Conservation (phyloP, 2,888 invertebrate genomes). For the Allacma fusca region DNA sequence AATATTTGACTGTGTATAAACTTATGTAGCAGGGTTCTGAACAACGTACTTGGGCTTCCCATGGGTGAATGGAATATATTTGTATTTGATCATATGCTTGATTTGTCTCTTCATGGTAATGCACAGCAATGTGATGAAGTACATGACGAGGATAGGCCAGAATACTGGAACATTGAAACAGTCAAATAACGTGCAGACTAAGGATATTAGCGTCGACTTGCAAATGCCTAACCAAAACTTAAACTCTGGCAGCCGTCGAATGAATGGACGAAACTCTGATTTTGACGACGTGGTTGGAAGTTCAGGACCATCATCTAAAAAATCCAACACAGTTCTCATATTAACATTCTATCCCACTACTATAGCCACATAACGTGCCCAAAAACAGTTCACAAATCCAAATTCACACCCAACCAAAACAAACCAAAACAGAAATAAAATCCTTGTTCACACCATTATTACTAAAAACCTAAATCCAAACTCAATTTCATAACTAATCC, state of each 20-base stretch:
- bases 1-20: no score
- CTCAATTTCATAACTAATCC: no score
- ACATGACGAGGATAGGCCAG: slow-evolving; percentile 99
- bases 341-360: no score
- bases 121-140: slow-evolving; percentile 97
- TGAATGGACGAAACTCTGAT: slow-evolving; percentile 99
- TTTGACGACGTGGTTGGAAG: slow-evolving; percentile 83
- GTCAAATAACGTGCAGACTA: slow-evolving; percentile 94
- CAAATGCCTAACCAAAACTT: slow-evolving; percentile 99
- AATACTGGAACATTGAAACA: slow-evolving; percentile 99
- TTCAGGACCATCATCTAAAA: slow-evolving; percentile 85
- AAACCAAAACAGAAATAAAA: no score
- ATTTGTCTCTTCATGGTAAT: slow-evolving; percentile 99
- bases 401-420: no score
- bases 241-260: slow-evolving; percentile 94
- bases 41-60: slow-evolving; percentile 89
- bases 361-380: no score
- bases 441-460: no score
- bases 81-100: slow-evolving; percentile 99
- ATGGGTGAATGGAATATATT: slow-evolving; percentile 97
- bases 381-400: no score
- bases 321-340: no score
- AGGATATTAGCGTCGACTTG: slow-evolving; percentile 89
- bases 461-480: no score
- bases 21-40: slow-evolving; percentile 65